phyloP scores from a whole-genome alignment of 2,797 vertebrate species.

The Acrocephalus scirpaceus region DNA sequence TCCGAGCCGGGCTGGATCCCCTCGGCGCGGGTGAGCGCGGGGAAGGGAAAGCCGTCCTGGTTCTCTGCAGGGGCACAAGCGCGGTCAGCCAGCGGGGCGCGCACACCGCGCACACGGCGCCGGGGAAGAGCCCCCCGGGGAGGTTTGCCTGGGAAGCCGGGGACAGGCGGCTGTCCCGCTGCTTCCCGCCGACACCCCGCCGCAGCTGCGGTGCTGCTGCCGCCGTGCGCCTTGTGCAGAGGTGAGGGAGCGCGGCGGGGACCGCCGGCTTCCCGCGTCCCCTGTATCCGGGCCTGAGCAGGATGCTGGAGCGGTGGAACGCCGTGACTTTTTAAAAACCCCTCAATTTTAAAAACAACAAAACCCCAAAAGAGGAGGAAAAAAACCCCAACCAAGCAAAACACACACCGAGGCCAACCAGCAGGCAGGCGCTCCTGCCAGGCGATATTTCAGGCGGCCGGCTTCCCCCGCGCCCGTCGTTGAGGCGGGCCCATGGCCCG shows the following conservation, averaged over 20 bases:
- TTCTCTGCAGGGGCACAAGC: not conserved
- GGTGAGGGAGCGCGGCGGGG: not conserved
- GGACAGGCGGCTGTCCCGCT: not conserved
- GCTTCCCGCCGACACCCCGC: not conserved
- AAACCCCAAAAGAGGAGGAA: too few relatives aligned
- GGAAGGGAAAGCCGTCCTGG: too few relatives aligned
- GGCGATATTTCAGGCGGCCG: too few relatives aligned
- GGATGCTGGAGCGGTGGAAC: not conserved
- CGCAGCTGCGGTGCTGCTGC: not conserved
- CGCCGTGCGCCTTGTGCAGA: not conserved
- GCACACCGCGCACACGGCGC: rapidly evolving
- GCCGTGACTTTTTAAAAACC: not conserved
- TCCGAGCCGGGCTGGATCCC: not conserved
- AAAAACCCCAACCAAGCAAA: not conserved
- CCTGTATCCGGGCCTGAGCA: not conserved
- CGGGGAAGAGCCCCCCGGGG: rapidly evolving
- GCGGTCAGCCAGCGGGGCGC: not conserved
- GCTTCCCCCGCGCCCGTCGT: not conserved
- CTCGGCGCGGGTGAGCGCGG: not conserved
- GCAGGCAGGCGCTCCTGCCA: not conserved
- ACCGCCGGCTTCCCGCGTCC: not conserved
- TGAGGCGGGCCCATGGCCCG: not conserved
- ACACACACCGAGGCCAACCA: not conserved
- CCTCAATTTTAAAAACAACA: too few relatives aligned
- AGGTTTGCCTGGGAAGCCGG: not conserved